Base-by-base conservation (phyloP, 53 echinoderm and acorn worm genomes). In the Crossaster papposus region DNA sequence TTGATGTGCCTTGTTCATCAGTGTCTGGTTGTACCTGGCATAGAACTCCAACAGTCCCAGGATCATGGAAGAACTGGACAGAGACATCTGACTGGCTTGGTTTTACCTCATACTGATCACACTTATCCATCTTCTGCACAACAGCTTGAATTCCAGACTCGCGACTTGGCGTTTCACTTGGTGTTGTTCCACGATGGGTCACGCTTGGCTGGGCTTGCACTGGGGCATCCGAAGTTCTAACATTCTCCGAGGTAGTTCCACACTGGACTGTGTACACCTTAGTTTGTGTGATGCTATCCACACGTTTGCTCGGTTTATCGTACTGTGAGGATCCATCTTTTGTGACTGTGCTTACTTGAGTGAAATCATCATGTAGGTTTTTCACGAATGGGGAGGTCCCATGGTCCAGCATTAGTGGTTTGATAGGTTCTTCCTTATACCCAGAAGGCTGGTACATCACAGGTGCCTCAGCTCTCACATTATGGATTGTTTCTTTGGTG, bases 141-240 rank as follows among this genome's bases (percentile, higher is more conserved):
- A 38, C 87, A 23, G 62, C 77, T 36, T 87, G 87, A 35, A 87
- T 76, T 54, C 76, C 87, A 23, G 87, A 87, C 30, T 87, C 75
- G 26, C 76, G 63, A 76, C 76, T 75, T 63, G 76, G 58, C 2
- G 30, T 77, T 8, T 22, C 76, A 87, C 23, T 77, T 37, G 93
- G 93, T 55, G 87, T 86, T 13, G 93, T 93, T 12, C 93, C 90
- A 4, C 85, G 90, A 58, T 90, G 75, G 11, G 55, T 81, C 36
- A 87, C 86, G 54, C 62, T 86, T 3, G 93, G 93, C 44, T 93
- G 80, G 81, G 85, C 93, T 81, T 93, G 93, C 15, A 90, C 90
- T 68, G 79, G 81, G 36, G 82, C 75, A 81, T 93, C 89, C 64
- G 75, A 90, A 12, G 63, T 70, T 33, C 81, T 30, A 17, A 73